Conservation (phyloP, 2,113 vertebrate species). For the Urocolius indicus region DNA sequence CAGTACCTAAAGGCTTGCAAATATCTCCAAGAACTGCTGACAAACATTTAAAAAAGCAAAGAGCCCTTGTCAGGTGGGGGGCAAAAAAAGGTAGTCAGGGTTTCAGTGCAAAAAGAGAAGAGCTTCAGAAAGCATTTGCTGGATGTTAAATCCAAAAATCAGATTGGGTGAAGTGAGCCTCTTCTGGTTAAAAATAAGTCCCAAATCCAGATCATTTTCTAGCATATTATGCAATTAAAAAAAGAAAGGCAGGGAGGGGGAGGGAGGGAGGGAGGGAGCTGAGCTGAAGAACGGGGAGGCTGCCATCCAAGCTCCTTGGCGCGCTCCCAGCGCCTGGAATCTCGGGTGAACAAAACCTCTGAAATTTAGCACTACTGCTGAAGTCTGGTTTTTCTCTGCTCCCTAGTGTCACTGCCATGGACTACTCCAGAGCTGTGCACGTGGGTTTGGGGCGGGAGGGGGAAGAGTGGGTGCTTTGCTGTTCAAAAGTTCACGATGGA, state of each 20-base stretch:
- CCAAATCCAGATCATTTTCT: slow-evolving; percentile 28
- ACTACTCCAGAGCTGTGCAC: neutral
- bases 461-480: neutral
- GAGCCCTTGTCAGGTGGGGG: neutral
- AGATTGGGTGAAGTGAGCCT: neutral
- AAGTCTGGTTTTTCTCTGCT: slow-evolving; percentile 49
- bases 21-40: neutral
- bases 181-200: slow-evolving; percentile 51
- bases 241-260: neutral
- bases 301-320: slow-evolving; percentile 51
- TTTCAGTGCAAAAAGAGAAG: neutral
- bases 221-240: slow-evolving; percentile 52
- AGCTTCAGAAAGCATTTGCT: neutral
- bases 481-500: neutral
- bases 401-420: slow-evolving; percentile 23
- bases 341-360: slow-evolving; percentile 36
- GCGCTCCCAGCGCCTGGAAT: slow-evolving; percentile 34
- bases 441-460: neutral
- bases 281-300: slow-evolving; percentile 51
- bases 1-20: neutral
- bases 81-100: neutral
- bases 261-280: neutral
- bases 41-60: neutral
- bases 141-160: neutral
- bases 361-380: slow-evolving; percentile 15